These are phyloP conservation scores for Oenanthe melanoleuca DNA, from an alignment of 2,113 vertebrate genomes.

Conservation along the genomic window DNA sequence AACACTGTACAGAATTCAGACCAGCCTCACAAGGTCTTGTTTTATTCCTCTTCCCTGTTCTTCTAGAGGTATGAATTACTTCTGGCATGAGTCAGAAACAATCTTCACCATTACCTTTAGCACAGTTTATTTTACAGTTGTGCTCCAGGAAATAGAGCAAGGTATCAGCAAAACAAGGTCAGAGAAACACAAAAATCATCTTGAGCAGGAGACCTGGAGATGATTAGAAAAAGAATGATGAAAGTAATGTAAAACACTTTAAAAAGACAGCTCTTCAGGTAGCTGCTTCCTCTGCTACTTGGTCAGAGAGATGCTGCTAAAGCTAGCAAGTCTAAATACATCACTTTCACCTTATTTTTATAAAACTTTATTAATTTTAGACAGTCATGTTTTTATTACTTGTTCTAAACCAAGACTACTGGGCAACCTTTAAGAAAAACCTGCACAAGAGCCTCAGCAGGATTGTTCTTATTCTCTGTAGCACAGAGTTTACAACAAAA, in stretches of 20 bases:
- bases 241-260: background rate
- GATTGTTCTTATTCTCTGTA: background rate
- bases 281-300: background rate
- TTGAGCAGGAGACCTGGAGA: background rate
- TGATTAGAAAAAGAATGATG: background rate
- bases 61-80: background rate
- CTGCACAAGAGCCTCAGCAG: background rate
- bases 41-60: background rate
- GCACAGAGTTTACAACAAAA: background rate
- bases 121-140: background rate
- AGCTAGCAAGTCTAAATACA: background rate
- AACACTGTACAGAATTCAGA: background rate
- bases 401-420: background rate
- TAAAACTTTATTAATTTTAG: background rate
- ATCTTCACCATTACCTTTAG: background rate
- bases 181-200: background rate
- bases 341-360: background rate
- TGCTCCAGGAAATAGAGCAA: background rate
- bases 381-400: background rate
- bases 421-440: background rate
- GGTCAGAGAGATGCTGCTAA: background rate
- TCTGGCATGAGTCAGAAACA: background rate
- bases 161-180: background rate
- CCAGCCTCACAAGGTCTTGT: background rate
- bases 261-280: background rate